Base-by-base conservation (phyloP, 2,113 vertebrate genomes). In the Cephalopholis sonnerati region DNA sequence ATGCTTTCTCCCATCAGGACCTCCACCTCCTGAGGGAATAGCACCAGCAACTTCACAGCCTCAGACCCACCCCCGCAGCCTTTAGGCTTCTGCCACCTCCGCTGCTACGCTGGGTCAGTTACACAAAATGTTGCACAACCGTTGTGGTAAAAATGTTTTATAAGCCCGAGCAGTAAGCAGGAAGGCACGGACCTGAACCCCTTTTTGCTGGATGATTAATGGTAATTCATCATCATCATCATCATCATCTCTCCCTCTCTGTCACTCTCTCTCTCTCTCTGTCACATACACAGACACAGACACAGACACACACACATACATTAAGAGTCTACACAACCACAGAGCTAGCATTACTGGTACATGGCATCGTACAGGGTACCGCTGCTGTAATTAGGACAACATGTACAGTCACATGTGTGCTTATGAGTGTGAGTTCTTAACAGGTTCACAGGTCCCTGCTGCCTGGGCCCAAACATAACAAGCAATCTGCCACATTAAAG, bases 51-150 rank as follows among this genome's bases (percentile, higher is more conserved):
- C 57, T 46, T 62, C 25, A 61, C 25, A 57, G 39, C 50, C 53
- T 7, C 13, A 44, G 77, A 53, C 10, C 8, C n/a, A 48, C 36
- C 20, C 41, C 17, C 78, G n/a, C 9, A 29, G 6, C 54, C 54
- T 61, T 27, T 0, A 10, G 29, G 15, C 27, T 25, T 41, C 29
- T 44, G 55, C 32, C 65, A 41, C 24, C 27, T 46, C 25, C 25
- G 29, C 73, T 73, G 77, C 9, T 55, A 2, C 5, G 9, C 20
- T 46, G 63, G 87, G 73, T 79, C 83, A 72, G 63, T 91, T 77
- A 78, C 25, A 75, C 79, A 88, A 90, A 81, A 11, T n/a, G 73
- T 79, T 85, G 70, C 57, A 81, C 81, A 90, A 89, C 74, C 24
- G 57, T 57, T 75, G 22, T 63, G 41, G 41, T 62, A 71, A 44